phyloP scores from a whole-genome alignment of 2,797 vertebrate genomes.

The Smutsia gigantea region DNA sequence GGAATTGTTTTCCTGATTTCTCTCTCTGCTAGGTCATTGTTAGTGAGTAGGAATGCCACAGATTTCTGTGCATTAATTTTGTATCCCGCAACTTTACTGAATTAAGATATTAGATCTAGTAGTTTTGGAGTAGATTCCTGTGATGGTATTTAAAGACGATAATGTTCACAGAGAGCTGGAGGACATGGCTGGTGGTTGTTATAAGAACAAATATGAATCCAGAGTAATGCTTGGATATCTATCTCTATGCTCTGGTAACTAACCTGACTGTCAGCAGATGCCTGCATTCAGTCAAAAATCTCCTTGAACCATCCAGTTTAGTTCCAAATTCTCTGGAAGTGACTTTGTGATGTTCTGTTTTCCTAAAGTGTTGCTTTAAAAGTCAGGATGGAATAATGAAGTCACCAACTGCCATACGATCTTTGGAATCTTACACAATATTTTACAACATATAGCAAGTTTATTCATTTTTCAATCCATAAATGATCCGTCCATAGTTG shows the following conservation, averaged over 20 bases:
- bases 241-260: not conserved
- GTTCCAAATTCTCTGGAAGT: not conserved
- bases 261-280: not conserved
- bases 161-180: not conserved
- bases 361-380: not conserved
- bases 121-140: no score
- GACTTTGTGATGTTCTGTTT: not conserved
- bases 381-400: not conserved
- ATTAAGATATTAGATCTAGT: no score
- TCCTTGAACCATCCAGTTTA: not conserved
- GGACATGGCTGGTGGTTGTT: rapidly evolving
- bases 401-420: not conserved
- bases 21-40: no score
- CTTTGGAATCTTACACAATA: not conserved
- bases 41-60: no score
- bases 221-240: not conserved
- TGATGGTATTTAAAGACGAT: no score
- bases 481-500: not conserved
- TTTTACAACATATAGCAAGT: not conserved
- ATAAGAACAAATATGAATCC: not conserved
- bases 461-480: not conserved
- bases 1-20: no score
- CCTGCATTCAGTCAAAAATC: not conserved
- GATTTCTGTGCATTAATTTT: no score
- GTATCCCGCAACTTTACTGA: no score